Base-by-base conservation (phyloP, 2,888 invertebrate genomes). In the Taenaris catops region DNA sequence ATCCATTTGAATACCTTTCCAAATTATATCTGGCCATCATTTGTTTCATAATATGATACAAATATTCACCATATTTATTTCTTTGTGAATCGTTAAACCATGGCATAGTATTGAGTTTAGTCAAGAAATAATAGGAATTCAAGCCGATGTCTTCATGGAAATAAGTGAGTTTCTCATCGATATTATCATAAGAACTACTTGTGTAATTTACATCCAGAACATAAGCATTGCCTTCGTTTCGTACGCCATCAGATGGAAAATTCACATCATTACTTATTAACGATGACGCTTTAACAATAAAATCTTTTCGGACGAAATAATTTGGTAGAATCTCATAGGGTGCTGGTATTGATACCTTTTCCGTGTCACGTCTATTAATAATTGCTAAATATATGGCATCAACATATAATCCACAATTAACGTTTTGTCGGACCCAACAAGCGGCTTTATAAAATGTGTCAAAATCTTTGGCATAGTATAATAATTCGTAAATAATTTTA, bases 101-200 rank as follows among this genome's bases (percentile, higher is more conserved):
- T 1, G 91, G 88, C 24, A 89, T 83, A 47, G 71, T 59, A 51
- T 89, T 89, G 44, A 91, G 75, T 50, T 75, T 80, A 41, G 53
- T 63, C 55, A 89, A 86, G 64, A 87, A 91, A 73, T 92, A 92
- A 68, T 86, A 92, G 0, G 88, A 64, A 63, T 92, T 93, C 42
- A 92, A 73, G 27, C 91, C 92, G 37, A 93, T 71, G 57, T 93
- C 93, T 67, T 93, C 92, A n/a, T 89, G 89, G 67, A 92, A 93
- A 64, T 93, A 93, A 24, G 90, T 87, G 34, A 93, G 51, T 51
- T 88, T 88, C 46, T 92, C 91, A n/a, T 81, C 67, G 43, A 72
- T 62, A 21, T 76, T 71, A 19, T 76, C 70, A 31, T 63, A 65
- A 41, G 78, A 73, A 38, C 76, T 60, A 7, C 59, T 49, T 27